Evolutionary conservation across 2,888 invertebrate species (phyloP).

Genomic region (Agrochola litura): DNA sequence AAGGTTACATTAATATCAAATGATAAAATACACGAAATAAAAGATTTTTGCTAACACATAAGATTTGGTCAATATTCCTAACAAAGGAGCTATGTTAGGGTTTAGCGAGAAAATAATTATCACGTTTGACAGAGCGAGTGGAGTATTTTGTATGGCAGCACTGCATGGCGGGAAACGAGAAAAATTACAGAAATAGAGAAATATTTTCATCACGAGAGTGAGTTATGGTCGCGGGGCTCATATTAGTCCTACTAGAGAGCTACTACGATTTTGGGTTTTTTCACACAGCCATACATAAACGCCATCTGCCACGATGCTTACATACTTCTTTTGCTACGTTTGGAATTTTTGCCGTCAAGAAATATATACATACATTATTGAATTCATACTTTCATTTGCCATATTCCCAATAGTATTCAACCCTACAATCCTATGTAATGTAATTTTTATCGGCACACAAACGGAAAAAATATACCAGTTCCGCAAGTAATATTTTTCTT

Average conservation of each 20-base stretch:
- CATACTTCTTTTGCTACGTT: too few species aligned
- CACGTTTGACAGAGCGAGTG: background rate
- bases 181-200: too few species aligned
- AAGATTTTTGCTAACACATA: background rate
- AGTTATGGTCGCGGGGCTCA: background rate
- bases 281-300: too few species aligned
- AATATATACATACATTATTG: too few species aligned
- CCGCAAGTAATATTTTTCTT: background rate
- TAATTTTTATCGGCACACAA: background rate
- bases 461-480: background rate
- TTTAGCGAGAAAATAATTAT: background rate
- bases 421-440: background rate
- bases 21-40: background rate
- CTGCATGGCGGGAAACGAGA: background rate
- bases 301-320: too few species aligned
- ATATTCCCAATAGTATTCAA: background rate
- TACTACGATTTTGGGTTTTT: background rate
- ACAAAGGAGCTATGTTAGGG: too few species aligned
- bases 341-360: background rate
- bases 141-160: background rate
- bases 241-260: background rate
- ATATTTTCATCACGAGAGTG: background rate
- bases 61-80: background rate
- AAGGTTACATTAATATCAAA: conserved; percentile 33
- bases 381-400: background rate